phyloP scores from a whole-genome alignment of 2,888 invertebrate genomes.

The Lasioglossum villosulum region DNA sequence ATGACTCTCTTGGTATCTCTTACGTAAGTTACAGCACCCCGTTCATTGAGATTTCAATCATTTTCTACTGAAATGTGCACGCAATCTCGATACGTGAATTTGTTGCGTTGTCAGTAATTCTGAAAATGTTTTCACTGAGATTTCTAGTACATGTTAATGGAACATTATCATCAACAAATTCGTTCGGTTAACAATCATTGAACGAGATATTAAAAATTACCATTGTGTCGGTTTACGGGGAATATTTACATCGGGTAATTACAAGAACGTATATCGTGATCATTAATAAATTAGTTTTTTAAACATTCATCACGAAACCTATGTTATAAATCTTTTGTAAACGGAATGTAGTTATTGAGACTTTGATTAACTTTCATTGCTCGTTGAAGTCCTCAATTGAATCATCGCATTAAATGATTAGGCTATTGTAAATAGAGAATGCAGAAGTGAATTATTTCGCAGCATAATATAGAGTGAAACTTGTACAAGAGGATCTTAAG shows the following conservation, averaged over 20 bases:
- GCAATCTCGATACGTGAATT: not conserved
- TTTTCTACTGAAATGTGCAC: not conserved
- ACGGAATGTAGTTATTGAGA: not conserved
- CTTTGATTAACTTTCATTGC: not conserved
- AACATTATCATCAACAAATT: not conserved
- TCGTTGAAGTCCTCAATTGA: not conserved
- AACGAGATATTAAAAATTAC: not conserved
- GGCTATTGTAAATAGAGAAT: not conserved
- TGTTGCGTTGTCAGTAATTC: not conserved
- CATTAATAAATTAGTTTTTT: too few relatives aligned
- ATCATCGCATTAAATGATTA: too few relatives aligned
- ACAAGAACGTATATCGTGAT: too few relatives aligned
- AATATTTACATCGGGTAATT: too few relatives aligned
- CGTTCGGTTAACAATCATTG: not conserved
- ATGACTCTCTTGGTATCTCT: constrained; percentile 1
- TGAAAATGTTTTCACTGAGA: not conserved
- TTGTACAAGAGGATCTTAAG: not conserved
- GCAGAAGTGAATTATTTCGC: not conserved
- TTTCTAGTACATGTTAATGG: not conserved
- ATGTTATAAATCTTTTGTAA: not conserved
- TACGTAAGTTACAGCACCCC: not conserved
- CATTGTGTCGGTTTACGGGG: too few relatives aligned
- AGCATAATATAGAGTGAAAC: not conserved
- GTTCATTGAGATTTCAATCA: not conserved
- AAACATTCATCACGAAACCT: not conserved